Evolutionary conservation across 2,888 invertebrate genomes (phyloP), one percentile per base, ranked within the genome.

Genomic region (Plemyria rubiginata): DNA sequence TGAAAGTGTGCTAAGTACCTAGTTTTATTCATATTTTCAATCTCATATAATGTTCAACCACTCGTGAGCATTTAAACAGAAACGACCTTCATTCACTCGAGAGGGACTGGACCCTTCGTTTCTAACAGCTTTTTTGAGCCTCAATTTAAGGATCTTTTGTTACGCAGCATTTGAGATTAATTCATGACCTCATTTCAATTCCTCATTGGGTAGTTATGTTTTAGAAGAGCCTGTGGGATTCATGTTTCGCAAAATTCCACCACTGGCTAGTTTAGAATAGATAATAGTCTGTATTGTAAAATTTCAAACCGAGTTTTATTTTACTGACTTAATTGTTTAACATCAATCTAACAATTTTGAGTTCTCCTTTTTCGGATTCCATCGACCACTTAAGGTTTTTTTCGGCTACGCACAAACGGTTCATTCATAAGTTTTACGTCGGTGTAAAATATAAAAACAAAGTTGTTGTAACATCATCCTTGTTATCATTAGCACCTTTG

Each of bases 401-500:
- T 43, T 43, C 43, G 50, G 53, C 54, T 50, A 16, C 49, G 52
- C 49, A 56, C 45, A 61, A 53, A 40, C 51, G 53, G 50, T 67
- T 32, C 80, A 79, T 80, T 80, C 77, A 78, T 76, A 72, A 72
- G 49, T 71, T 71, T 68, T 58, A 48, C 71, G 72, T 12, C 38
- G 50, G 50, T 36, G 63, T 75, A 54, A 54, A 72, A 68, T 71
- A 32, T 32, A 51, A 71, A 71, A 75, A 71, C 64, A 56, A 55
- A 61, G 62, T 62, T 67, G 68, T 67, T 67, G 68, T 67, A 70
- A 66, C 70, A 68, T 71, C 68, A 79, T 81, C 83, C 86, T 87
- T 84, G 83, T 87, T 87, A 85, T 84, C 81, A 86, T 91, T 91
- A 91, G 79, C 90, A 90, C 90, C 88, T 91, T 79, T 56, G 74